Evolutionary conservation across 2,113 vertebrate genomes (phyloP).

Genomic region (Elaphurus davidianus): DNA sequence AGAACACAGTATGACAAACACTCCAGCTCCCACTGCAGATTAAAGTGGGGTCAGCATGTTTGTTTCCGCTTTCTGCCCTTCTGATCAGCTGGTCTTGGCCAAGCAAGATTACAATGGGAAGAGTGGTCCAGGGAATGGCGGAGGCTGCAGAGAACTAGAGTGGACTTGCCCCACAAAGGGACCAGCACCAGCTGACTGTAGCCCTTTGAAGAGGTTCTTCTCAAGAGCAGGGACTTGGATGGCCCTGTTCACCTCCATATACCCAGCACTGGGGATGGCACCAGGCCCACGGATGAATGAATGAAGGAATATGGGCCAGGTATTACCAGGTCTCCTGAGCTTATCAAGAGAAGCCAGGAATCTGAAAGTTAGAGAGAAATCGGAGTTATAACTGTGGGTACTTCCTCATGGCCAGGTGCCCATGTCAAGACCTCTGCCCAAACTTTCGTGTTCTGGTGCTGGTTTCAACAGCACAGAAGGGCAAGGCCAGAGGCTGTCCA

Average conservation of each 20-base stretch:
- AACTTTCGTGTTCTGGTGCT: neutral
- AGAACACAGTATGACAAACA: neutral
- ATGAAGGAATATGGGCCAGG: neutral
- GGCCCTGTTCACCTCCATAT: neutral
- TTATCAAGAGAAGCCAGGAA: neutral
- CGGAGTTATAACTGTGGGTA: neutral
- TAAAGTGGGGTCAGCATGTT: neutral
- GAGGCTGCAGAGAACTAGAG: neutral
- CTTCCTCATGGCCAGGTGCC: neutral
- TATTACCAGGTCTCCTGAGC: neutral
- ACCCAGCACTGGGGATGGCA: neutral
- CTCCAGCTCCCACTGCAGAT: too few relatives aligned
- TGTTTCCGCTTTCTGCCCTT: neutral
- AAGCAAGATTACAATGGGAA: neutral
- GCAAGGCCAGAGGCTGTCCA: neutral
- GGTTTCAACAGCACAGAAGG: neutral
- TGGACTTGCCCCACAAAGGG: rapidly evolving
- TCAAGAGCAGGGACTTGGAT: neutral
- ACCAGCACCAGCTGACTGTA: too few relatives aligned
- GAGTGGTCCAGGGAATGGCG: neutral
- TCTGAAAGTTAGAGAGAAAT: neutral
- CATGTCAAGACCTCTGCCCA: neutral
- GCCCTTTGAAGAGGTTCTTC: neutral
- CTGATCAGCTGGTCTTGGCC: too few relatives aligned
- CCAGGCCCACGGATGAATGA: neutral